Evolutionary conservation across 2,888 invertebrate genomes (phyloP), one percentile per base, ranked within the genome.

Genomic region (Hetaerina titia): DNA sequence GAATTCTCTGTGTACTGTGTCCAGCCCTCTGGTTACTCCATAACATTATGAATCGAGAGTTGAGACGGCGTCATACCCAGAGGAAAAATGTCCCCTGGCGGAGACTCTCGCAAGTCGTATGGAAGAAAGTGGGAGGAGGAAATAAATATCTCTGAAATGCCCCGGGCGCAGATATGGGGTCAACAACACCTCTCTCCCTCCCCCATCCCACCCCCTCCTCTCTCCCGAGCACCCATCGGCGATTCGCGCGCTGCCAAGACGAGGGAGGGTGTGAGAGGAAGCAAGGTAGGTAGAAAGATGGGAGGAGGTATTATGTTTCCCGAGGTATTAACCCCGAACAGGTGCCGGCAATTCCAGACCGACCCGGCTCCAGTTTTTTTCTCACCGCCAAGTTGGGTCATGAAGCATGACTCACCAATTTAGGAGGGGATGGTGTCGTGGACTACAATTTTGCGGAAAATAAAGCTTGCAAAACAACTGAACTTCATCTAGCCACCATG

Each of bases 291-390:
- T 57, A 22, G 13, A 69, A 17, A 31, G 13, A 19, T 45, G 69
- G 69, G 56, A 45, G 19, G 90, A 19, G 63, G 90, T 69, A 64
- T 90, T 90, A 64, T 90, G 90, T 90, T 90, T 90, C 69, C 22
- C 64, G 17, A 22, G 56, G 92, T 69, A 92, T 92, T 74, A 92
- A 92, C 92, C 81, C 69, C 92, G 74, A 56, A 69, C 92, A 92
- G 92, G 92, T 92, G 92, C 45, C 64, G 56, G 92, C 69, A 92
- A 92, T 92, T 69, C 69, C 69, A 92, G 69, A 74, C 74, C 45
- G 13, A 31, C 58, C 25, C 90, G 56, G 90, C 69, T 22, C 56
- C 69, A 45, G 90, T 64, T 19, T 64, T 56, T n/a, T 56, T 64
- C 22, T 69, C 64, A 56, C 56, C 69, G 19, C 69, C 45, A 31